Conservation (phyloP, 2,888 invertebrate species). For the Panorpa germanica region DNA sequence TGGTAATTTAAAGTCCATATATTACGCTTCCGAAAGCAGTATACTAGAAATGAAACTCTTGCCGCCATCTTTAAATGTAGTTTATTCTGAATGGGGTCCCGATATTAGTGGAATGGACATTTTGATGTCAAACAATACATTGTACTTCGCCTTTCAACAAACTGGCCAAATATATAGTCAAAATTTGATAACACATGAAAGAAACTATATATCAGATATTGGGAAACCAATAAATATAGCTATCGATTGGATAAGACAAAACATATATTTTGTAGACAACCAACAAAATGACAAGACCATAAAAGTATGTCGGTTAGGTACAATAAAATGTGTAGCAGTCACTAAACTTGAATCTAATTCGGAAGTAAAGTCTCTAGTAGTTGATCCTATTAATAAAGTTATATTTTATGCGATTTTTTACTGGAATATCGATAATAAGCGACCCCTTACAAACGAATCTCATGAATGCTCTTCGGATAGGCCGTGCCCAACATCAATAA, state of each 20-base stretch:
- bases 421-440: slow-evolving; percentile 23
- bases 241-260: slow-evolving; percentile 56
- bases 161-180: slow-evolving; percentile 24
- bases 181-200: slow-evolving; percentile 20
- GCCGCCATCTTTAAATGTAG: slow-evolving; percentile 19
- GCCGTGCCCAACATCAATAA: slow-evolving; percentile 26
- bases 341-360: slow-evolving; percentile 28
- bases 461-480: no score
- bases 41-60: no score
- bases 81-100: slow-evolving; percentile 25
- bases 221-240: slow-evolving; percentile 35
- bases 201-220: slow-evolving; percentile 22
- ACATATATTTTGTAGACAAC: slow-evolving; percentile 44
- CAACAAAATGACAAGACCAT: slow-evolving; percentile 21
- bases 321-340: slow-evolving; percentile 32
- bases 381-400: slow-evolving; percentile 38
- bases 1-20: no score
- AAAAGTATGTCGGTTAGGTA: slow-evolving; percentile 33
- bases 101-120: slow-evolving; percentile 34
- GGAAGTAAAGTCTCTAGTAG: slow-evolving; percentile 35
- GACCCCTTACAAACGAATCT: no score
- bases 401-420: slow-evolving; percentile 36
- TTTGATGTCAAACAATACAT: slow-evolving; percentile 21
- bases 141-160: slow-evolving; percentile 30
- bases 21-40: no score